Evolutionary conservation across 2,113 vertebrate species (phyloP), one percentile per base, ranked within the genome.

Genomic region (Notiomystis cincta): DNA sequence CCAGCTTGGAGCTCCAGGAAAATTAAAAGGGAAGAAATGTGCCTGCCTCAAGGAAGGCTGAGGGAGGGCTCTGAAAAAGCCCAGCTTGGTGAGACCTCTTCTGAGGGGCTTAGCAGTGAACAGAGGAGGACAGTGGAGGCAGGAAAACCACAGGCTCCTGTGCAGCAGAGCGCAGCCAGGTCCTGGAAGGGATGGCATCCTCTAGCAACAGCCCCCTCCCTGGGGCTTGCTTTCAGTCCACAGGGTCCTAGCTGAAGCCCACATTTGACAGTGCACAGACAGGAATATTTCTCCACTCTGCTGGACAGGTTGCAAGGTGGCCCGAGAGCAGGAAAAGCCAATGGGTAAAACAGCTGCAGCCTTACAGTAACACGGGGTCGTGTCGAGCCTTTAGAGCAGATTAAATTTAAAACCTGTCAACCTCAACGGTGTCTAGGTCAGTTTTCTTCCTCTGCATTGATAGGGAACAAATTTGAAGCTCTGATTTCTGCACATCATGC

Each of bases 401-500:
- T 82, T 67, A 79, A 82, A 96, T 95, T 87, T 89, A 95, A 91
- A 69, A 76, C 69, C 77, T 92, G 91, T 92, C 95, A 91, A 48
- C 72, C 72, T 93, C 70, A 89, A 48, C 0, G 6, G 69, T 0
- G 0, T 91, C 56, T 58, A 64, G 83, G 83, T 97, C 69, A 89
- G 66, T 89, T 90, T 95, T 91, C 57, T 92, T 95, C 76, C 86
- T 95, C 76, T 81, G 60, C 82, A 80, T 62, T 91, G 91, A 95
- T 10, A 13, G 65, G 73, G 72, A 95, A 91, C 94, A 95, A 95
- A 95, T 94, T 71, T 82, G 93, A 95, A 95, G 91, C 69, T 67
- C 93, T 65, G 81, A 89, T 97, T 95, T 92, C 69, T 95, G 64
- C 44, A 53, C 0, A 1, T 91, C 82, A 56, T 75, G 80, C 79